Conservation (phyloP, 1,140 invertebrate species). For the Microplitis mediator region DNA sequence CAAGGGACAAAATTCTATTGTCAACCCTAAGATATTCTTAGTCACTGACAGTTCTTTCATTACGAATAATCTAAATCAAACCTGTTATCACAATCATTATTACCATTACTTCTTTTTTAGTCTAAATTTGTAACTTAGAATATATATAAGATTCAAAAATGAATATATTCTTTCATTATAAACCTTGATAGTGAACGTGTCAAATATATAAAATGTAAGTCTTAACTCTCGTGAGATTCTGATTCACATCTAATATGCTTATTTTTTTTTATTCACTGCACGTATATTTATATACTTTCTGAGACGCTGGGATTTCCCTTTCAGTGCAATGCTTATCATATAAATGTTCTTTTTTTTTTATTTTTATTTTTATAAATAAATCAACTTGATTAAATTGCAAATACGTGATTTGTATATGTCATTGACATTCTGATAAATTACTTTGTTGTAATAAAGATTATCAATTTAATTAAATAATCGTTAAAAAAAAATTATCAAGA, state of each 20-base stretch:
- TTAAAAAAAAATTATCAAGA: no score
- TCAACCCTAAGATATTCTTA: slow-evolving; percentile 19
- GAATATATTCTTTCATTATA: background rate
- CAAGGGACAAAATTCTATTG: slow-evolving; percentile 22
- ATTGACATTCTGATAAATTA: background rate
- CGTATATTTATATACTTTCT: background rate
- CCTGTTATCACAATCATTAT: no score
- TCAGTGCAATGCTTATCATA: slow-evolving; percentile 7
- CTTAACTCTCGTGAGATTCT: background rate
- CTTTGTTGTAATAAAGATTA: no score
- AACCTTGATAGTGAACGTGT: background rate
- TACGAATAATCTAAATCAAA: background rate
- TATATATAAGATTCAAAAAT: no score
- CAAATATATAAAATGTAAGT: background rate
- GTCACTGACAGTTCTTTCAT: background rate
- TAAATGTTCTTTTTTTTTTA: background rate
- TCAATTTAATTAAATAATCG: no score
- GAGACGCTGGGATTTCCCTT: slow-evolving; percentile 14
- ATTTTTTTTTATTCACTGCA: background rate
- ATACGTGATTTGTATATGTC: background rate
- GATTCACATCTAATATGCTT: background rate
- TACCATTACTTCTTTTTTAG: background rate
- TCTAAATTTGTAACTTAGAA: background rate
- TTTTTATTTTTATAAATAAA: no score
- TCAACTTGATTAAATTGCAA: no score